Evolutionary conservation across 2,113 vertebrate genomes (phyloP), one percentile per base, ranked within the genome.

Genomic region (Dolichotis patagonum): DNA sequence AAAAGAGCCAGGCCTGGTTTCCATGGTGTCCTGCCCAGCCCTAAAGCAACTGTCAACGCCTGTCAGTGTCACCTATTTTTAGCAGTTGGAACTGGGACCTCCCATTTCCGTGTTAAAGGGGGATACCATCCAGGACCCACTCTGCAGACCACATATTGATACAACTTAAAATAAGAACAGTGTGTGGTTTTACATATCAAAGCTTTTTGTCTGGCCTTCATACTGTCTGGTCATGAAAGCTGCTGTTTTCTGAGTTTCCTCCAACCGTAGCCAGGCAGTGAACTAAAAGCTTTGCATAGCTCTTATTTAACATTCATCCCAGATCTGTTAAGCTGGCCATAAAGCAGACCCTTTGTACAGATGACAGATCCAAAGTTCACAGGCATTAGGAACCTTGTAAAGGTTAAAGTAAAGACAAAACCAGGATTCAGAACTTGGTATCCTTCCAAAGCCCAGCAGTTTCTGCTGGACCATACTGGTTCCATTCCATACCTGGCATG

Each of bases 31-130:
- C 90, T 90, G 94, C 92, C 97, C 96, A 85, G 94, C 92, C 94
- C 95, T 49, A 90, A 90, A 96, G 90, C 92, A 96, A 96, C 90
- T 87, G 96, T 97, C 97, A 97, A 90, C 93, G 94, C 92, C 96
- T 94, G 30, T 85, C 92, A 87, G 85, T 82, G 82, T 88, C 2
- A 52, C 82, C 96, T 97, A 85, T 97, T 97, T 97, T 97, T 95
- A 97, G 97, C 92, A 62, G 13, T 32, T 90, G 75, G 62, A 73
- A 46, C 92, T 73, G 58, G 90, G 96, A 95, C 94, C 92, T 97
- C 81, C 90, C 54, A 35, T 67, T 96, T 92, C 58, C 82, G 0
- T 32, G 56, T 97, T 85, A 87, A 67, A 90, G 52, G 35, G 90
- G 91, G 95, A 96, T 84, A 85, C 78, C 63, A 75, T 49, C 84